These are phyloP conservation scores for Slavum lentiscoides DNA, from an alignment of 2,888 invertebrate genomes.

Conservation along the genomic window DNA sequence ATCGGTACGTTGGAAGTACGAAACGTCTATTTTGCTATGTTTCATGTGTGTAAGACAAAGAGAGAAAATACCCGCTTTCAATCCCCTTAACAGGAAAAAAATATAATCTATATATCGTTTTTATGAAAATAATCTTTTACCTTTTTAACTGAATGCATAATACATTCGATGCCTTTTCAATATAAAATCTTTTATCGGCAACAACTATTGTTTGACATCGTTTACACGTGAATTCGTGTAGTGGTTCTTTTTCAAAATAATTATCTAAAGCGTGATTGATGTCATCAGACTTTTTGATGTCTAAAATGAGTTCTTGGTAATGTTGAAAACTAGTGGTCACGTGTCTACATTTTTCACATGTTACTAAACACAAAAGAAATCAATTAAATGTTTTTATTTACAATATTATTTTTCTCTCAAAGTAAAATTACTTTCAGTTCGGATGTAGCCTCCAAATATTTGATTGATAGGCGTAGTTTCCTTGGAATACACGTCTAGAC, in stretches of 20 bases:
- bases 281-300: conserved; percentile 79
- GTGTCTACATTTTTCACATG: conserved; percentile 85
- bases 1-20: too few relatives aligned
- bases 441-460: conserved; percentile 93
- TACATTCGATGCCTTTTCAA: conserved; percentile 89
- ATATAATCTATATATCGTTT: background rate
- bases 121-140: conserved; percentile 57
- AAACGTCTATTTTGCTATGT: too few relatives aligned
- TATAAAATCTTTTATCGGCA: conserved; percentile 89
- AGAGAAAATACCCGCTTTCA: too few relatives aligned
- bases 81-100: background rate
- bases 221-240: conserved; percentile 85
- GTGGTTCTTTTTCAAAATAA: conserved; percentile 86
- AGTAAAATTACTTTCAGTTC: conserved; percentile 69
- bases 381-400: conserved; percentile 5
- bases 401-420: too few relatives aligned
- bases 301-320: conserved; percentile 89
- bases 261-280: conserved; percentile 86
- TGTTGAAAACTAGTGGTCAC: conserved; percentile 95
- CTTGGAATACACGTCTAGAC: conserved; percentile 84
- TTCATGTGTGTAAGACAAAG: too few relatives aligned
- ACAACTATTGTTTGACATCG: conserved; percentile 90
- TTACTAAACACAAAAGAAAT: conserved; percentile 64
- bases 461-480: conserved; percentile 95
- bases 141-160: conserved; percentile 92